Evolutionary conservation across 2,888 invertebrate species (phyloP).

Genomic region (Nyleta sp.): DNA sequence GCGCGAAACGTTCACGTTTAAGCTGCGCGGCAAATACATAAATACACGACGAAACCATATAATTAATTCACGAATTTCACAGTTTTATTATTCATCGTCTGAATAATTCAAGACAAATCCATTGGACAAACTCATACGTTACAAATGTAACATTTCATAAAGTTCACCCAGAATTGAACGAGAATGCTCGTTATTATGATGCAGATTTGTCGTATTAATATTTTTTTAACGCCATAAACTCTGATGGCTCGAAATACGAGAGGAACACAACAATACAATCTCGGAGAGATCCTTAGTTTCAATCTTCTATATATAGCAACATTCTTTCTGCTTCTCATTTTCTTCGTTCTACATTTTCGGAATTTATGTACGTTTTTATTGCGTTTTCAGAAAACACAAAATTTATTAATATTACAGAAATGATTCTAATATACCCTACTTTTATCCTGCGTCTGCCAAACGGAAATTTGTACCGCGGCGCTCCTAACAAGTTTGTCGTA

Average conservation of each 20-base stretch:
- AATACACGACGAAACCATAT: neutral
- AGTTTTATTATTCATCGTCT: slow-evolving; percentile 24
- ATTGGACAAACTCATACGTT: slow-evolving; percentile 6
- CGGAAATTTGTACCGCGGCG: neutral
- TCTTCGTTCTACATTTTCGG: slow-evolving; percentile 23
- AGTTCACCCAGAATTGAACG: slow-evolving; percentile 8
- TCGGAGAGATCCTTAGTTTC: slow-evolving; percentile 37
- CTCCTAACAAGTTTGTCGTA: neutral
- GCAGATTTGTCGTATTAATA: slow-evolving; percentile 21
- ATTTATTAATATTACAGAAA: slow-evolving; percentile 38
- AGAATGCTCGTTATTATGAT: neutral
- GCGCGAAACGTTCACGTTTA: too few species aligned
- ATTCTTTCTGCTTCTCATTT: slow-evolving; percentile 40
- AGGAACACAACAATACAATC: slow-evolving; percentile 30
- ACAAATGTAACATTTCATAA: slow-evolving; percentile 5
- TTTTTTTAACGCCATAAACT: slow-evolving; percentile 26
- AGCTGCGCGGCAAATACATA: too few species aligned
- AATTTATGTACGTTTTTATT: slow-evolving; percentile 42
- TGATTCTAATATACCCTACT: slow-evolving; percentile 18
- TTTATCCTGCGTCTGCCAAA: slow-evolving; percentile 10
- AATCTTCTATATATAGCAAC: slow-evolving; percentile 36
- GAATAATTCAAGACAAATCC: slow-evolving; percentile 23
- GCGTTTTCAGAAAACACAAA: slow-evolving; percentile 19
- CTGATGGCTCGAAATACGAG: slow-evolving; percentile 24
- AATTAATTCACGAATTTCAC: slow-evolving; percentile 12